A percentile compares a stretch with the other conserved stretches of the same genome.
Evolutionary conservation across 2,113 vertebrate species (phyloP).

Genomic region (Delphinus delphis): DNA sequence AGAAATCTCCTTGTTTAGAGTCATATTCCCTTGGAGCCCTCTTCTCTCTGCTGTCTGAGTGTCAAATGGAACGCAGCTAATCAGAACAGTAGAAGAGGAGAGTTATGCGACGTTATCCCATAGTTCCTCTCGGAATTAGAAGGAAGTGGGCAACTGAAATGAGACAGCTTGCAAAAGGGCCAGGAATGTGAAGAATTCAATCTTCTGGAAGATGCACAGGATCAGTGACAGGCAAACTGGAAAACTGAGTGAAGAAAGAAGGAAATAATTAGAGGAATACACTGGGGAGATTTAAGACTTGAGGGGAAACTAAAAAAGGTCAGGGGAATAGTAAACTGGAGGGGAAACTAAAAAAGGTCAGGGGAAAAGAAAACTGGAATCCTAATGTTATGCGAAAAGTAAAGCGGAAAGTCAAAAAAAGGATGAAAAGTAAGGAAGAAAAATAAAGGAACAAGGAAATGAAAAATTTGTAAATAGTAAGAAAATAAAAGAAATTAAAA

Average conservation of each 20-base stretch:
- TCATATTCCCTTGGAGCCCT: neutral
- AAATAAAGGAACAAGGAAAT: neutral
- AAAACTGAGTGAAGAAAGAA: slow-evolving; percentile 9
- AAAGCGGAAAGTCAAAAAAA: neutral
- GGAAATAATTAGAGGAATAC: slow-evolving; percentile 12
- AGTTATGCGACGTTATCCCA: neutral
- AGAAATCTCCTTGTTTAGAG: neutral
- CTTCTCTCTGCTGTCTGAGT: neutral
- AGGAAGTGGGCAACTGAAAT: neutral
- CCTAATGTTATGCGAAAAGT: neutral
- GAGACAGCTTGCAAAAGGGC: neutral
- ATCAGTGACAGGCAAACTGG: neutral
- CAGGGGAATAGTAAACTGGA: neutral
- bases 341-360: neutral
- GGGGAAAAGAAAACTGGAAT: neutral
- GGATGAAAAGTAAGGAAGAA: neutral
- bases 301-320: neutral
- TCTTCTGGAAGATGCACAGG: slow-evolving; percentile 13
- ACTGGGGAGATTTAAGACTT: neutral
- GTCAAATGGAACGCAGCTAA: neutral
- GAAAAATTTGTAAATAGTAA: neutral
- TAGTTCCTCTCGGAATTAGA: neutral
- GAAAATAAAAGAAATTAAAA: slow-evolving; percentile 5
- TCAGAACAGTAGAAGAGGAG: neutral
- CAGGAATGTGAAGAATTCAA: neutral